phyloP scores from a whole-genome alignment of 2,888 invertebrate species.

The Sceliomorpha sp. region DNA sequence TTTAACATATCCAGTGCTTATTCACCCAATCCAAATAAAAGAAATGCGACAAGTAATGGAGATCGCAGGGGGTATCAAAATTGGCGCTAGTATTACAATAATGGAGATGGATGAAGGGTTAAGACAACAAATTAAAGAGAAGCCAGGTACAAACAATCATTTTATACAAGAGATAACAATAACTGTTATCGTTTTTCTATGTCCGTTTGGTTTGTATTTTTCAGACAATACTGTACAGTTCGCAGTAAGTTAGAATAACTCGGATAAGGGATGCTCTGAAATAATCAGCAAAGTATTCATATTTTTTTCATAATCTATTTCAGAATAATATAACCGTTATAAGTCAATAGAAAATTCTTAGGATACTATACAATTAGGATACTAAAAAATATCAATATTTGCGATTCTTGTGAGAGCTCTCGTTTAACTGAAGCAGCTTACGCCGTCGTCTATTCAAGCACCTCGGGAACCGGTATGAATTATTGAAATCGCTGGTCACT shows the following conservation, averaged over 20 bases:
- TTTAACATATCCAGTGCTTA: conserved; percentile 88
- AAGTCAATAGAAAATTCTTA: too few species aligned
- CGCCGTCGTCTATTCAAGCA: conserved; percentile 7
- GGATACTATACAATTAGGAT: conserved; percentile 71
- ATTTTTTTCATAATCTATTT: too few species aligned
- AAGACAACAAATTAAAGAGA: conserved; percentile 81
- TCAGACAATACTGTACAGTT: too few species aligned
- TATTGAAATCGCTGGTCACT: conserved; percentile 18
- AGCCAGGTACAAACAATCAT: conserved; percentile 77
- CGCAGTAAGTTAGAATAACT: too few species aligned
- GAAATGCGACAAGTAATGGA: conserved; percentile 85
- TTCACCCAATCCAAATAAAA: conserved; percentile 86
- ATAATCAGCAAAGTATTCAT: too few species aligned
- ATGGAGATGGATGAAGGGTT: conserved; percentile 87
- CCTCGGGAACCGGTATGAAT: conserved; percentile 15
- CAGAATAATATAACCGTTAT: too few species aligned
- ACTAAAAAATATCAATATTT: conserved; percentile 68
- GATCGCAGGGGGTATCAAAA: conserved; percentile 82
- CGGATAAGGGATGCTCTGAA: too few species aligned
- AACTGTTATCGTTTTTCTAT: too few species aligned
- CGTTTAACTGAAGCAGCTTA: conserved; percentile 22
- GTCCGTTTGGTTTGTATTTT: too few species aligned
- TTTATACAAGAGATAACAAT: too few species aligned
- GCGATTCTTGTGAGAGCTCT: conserved; percentile 18
- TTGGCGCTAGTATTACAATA: conserved; percentile 91